A percentile compares a stretch with the other conserved stretches of the same genome.
Evolutionary conservation across 1,140 invertebrate genomes (phyloP).

Genomic region (Linepithema humile): DNA sequence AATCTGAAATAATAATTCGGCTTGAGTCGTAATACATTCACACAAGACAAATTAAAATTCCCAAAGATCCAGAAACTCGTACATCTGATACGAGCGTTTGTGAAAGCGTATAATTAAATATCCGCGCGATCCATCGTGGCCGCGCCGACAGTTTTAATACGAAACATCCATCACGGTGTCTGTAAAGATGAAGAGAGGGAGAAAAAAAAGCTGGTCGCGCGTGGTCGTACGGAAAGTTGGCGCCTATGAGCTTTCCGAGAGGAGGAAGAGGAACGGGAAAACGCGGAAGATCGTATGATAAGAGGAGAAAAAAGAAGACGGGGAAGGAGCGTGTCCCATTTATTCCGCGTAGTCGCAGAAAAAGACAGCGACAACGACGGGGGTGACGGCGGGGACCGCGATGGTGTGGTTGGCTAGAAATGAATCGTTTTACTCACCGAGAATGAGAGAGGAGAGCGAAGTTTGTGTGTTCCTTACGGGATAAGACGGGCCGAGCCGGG

Average conservation of each 20-base stretch:
- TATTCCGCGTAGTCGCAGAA: slow-evolving; percentile 53
- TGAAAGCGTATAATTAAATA: slow-evolving; percentile 45
- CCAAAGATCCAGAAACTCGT: background rate
- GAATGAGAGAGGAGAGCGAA: slow-evolving; percentile 30
- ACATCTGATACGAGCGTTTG: background rate
- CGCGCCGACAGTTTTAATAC: slow-evolving; percentile 52
- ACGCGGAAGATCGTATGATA: slow-evolving; percentile 59
- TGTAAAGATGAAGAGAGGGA: slow-evolving; percentile 14
- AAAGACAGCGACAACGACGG: slow-evolving; percentile 36
- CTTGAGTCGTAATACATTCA: background rate
- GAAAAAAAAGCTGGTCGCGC: slow-evolving; percentile 8
- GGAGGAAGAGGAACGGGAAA: background rate
- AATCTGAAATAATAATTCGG: too few species aligned
- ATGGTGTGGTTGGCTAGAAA: slow-evolving; percentile 52
- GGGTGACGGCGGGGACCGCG: background rate
- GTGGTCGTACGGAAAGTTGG: slow-evolving; percentile 21
- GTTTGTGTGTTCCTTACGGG: slow-evolving; percentile 61
- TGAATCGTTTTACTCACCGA: slow-evolving; percentile 63
- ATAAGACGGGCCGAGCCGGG: slow-evolving; percentile 38
- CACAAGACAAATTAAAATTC: background rate
- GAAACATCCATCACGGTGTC: slow-evolving; percentile 52
- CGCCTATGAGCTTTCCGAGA: slow-evolving; percentile 33
- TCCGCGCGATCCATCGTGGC: slow-evolving; percentile 49
- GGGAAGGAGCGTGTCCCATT: slow-evolving; percentile 60
- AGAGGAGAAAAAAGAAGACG: slow-evolving; percentile 58